Evolutionary conservation across 2,113 vertebrate species (phyloP), one percentile per base, ranked within the genome.

Genomic region (Thalassarche chlororhynchos): DNA sequence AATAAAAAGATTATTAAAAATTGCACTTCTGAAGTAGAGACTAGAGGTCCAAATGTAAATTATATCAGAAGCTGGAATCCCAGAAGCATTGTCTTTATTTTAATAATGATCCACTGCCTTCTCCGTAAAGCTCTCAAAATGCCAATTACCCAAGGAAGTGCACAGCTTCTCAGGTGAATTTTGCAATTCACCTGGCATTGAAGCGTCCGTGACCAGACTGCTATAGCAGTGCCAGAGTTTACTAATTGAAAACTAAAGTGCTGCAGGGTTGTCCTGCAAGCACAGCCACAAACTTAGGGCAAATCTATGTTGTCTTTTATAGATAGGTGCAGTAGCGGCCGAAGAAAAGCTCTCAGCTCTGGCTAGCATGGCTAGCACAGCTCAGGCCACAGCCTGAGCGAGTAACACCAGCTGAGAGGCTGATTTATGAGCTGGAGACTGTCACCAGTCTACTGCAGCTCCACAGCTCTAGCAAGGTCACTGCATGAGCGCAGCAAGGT

Each of bases 21-120:
- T 46, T 81, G 55, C 44, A 36, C 29, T 82, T 70, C 81, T 77
- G 38, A 75, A 90, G 71, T 10, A 70, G 26, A 81, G 55, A 90
- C 31, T n/a, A 52, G 49, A 81, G 78, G 34, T 87, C 58, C 81
- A 88, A 82, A 83, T 49, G n/a, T 90, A 93, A 96, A 84, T 83
- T 68, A 70, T 16, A 32, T 49, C 36, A 75, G 70, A 77, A 10
- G 24, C 44, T 66, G 29, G 47, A 94, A 77, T 84, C 62, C 69
- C 79, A 18, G 78, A 92, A 85, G 65, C 47, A 74, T 34, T 86
- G 52, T 64, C 52, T 80, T 91, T 82, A 71, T 82, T 90, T 85
- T 88, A 90, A 89, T 76, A 94, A 90, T 14, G 47, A 54, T 88
- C 79, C 54, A 36, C 42, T 89, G 78, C 51, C 66, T 85, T 79